These are phyloP conservation scores for Microplitis mediator DNA, from an alignment of 1,140 invertebrate genomes.

Conservation along the genomic window DNA sequence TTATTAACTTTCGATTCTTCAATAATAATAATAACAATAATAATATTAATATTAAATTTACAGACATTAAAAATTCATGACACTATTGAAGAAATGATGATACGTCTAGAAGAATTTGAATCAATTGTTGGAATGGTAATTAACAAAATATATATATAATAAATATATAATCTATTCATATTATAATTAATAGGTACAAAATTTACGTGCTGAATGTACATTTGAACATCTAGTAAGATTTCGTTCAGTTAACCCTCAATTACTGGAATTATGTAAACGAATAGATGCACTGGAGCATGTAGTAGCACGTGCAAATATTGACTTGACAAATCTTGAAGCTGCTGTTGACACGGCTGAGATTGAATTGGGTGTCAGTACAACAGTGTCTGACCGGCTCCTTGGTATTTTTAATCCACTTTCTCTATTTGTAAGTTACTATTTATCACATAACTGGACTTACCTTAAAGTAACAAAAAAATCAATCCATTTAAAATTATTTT, in stretches of 20 bases:
- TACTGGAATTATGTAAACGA: slow-evolving; percentile 37
- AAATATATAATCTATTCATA: slow-evolving; percentile 16
- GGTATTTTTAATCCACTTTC: slow-evolving; percentile 48
- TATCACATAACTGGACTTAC: background rate
- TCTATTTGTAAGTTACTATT: slow-evolving; percentile 31
- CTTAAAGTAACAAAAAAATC: background rate
- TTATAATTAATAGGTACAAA: slow-evolving; percentile 39
- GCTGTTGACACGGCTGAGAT: slow-evolving; percentile 46
- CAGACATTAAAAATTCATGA: slow-evolving; percentile 43
- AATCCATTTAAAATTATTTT: background rate
- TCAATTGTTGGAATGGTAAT: slow-evolving; percentile 49
- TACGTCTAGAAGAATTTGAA: slow-evolving; percentile 48
- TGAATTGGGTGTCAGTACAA: slow-evolving; percentile 35
- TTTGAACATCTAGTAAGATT: slow-evolving; percentile 41
- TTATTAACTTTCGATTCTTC: slow-evolving; percentile 11
- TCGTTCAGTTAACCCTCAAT: slow-evolving; percentile 34
- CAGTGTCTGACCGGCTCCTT: slow-evolving; percentile 45
- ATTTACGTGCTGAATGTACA: slow-evolving; percentile 39
- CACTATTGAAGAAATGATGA: slow-evolving; percentile 45
- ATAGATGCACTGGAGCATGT: slow-evolving; percentile 46
- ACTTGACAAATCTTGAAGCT: slow-evolving; percentile 41
- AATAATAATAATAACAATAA: slow-evolving; percentile 3
- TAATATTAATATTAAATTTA: background rate
- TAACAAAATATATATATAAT: background rate
- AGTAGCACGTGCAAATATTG: slow-evolving; percentile 43